phyloP scores from a whole-genome alignment of 2,888 invertebrate genomes.

The Heteromyza rotundicornis region DNA sequence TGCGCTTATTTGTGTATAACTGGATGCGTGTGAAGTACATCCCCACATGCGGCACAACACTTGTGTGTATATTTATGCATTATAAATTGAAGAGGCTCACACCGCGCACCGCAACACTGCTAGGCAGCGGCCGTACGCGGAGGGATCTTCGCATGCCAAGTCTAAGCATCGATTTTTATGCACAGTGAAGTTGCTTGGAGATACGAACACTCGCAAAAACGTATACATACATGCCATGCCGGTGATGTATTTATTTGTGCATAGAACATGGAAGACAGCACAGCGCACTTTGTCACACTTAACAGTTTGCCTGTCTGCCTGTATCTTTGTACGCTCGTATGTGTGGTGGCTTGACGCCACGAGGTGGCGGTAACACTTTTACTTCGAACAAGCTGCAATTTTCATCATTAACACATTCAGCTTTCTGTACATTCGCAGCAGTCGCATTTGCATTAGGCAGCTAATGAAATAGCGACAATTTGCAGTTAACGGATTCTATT shows the following conservation, averaged over 20 bases:
- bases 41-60: too few species aligned
- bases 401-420: too few species aligned
- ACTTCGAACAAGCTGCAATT: background rate
- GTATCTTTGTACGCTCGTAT: too few species aligned
- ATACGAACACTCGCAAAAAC: too few species aligned
- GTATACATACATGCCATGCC: background rate
- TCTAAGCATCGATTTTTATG: background rate
- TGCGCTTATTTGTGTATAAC: background rate
- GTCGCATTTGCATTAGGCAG: too few species aligned
- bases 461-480: background rate
- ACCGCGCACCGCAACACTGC: too few species aligned
- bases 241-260: too few species aligned
- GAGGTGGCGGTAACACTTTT: too few species aligned
- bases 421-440: too few species aligned
- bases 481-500: background rate
- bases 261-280: background rate
- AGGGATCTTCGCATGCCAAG: background rate
- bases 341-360: background rate
- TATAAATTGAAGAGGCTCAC: background rate
- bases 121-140: too few species aligned
- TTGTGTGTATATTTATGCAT: background rate
- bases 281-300: background rate
- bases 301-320: background rate
- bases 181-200: background rate
- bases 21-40: background rate